A percentile compares a stretch with the other conserved stretches of the same genome.
phyloP scores from a whole-genome alignment of 2,888 invertebrate species.

The Dryomyza anilis region DNA sequence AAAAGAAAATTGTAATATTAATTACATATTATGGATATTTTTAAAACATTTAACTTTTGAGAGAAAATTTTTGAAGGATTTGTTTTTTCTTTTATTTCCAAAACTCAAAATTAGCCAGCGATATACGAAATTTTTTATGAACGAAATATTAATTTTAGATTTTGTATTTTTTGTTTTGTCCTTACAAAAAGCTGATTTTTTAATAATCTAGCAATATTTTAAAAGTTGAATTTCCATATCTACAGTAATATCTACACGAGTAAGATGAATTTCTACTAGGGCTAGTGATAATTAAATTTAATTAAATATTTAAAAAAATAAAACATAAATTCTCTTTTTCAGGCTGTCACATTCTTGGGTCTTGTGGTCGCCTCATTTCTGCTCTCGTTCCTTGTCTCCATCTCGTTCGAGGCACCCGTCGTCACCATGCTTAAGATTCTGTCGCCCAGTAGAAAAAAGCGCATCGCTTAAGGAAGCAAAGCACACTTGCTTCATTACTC shows the following conservation, averaged over 20 bases:
- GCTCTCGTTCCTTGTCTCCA: conserved; percentile 77
- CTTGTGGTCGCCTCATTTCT: conserved; percentile 80
- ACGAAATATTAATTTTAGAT: no score
- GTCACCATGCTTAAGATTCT: conserved; percentile 81
- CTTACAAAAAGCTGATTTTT: no score
- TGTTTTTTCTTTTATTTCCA: conserved; percentile 1
- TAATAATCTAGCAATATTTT: no score
- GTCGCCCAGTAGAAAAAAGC: conserved; percentile 65
- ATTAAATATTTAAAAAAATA: no score
- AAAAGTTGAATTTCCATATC: no score
- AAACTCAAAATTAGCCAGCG: background rate
- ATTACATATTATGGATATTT: no score
- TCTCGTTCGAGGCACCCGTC: conserved; percentile 84
- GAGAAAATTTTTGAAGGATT: conserved; percentile 3
- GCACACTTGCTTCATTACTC: background rate
- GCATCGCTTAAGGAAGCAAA: conserved; percentile 46
- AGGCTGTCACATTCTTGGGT: conserved; percentile 81
- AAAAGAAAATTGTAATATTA: background rate
- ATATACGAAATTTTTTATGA: no score
- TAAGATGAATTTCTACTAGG: no score
- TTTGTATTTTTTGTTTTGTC: no score
- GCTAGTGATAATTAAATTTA: no score
- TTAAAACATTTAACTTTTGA: conserved; percentile 10
- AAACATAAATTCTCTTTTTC: conserved; percentile 52
- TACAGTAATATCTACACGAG: no score